Percentiles rank a stretch among this genome's conserved stretches.
phyloP scores from a whole-genome alignment of 2,888 invertebrate species.

The Drosophila silvestris region DNA sequence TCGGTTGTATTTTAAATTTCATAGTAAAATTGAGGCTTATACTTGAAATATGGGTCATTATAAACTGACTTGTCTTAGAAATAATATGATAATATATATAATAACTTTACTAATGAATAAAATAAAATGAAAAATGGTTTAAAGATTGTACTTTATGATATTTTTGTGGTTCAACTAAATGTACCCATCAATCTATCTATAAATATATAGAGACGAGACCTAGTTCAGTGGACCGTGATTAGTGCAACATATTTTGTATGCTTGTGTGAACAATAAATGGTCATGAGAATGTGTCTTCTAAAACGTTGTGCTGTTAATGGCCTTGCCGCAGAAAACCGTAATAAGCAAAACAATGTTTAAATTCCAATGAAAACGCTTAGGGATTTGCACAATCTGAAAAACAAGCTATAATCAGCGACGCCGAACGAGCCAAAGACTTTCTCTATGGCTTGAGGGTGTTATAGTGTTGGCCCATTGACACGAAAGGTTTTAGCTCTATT shows the following conservation, averaged over 20 bases:
- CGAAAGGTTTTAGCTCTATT: slow-evolving; percentile 46
- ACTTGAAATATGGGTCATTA: background rate
- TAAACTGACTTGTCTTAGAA: background rate
- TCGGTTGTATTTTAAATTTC: slow-evolving; percentile 2
- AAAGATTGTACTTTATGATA: slow-evolving; percentile 31
- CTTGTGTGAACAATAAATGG: slow-evolving; percentile 31
- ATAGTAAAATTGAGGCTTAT: slow-evolving; percentile 1
- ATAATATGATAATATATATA: background rate
- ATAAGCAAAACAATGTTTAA: slow-evolving; percentile 43
- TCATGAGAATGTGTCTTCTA: slow-evolving; percentile 17
- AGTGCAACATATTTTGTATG: slow-evolving; percentile 20
- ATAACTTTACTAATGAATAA: slow-evolving; percentile 4
- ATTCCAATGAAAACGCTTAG: slow-evolving; percentile 55
- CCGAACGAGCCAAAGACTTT: slow-evolving; percentile 45
- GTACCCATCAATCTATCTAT: background rate
- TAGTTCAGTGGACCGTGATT: slow-evolving; percentile 12
- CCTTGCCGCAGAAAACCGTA: slow-evolving; percentile 48
- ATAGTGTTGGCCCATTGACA: slow-evolving; percentile 69
- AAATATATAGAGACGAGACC: background rate
- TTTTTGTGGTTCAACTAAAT: slow-evolving; percentile 15
- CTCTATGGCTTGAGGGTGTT: slow-evolving; percentile 67
- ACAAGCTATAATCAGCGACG: slow-evolving; percentile 30
- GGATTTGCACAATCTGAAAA: slow-evolving; percentile 56
- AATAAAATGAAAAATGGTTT: slow-evolving; percentile 11
- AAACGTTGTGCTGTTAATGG: slow-evolving; percentile 50